Evolutionary conservation across 1,140 invertebrate genomes (phyloP), one percentile per base, ranked within the genome.

Genomic region (Ceratosolen solmsi): DNA sequence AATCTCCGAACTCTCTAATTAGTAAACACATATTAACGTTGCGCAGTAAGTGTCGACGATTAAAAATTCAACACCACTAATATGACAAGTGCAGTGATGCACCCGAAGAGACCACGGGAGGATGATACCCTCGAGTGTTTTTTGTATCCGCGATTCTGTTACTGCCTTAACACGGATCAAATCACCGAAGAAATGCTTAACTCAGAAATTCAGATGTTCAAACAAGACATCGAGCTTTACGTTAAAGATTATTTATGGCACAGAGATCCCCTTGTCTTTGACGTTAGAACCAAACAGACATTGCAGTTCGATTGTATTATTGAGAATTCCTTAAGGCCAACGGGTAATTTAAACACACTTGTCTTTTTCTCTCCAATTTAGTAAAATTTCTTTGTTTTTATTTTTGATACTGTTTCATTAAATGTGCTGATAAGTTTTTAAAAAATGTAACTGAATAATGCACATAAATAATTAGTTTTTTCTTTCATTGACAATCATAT

Each of bases 111-210:
- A 41, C 74, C 84, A 20, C 85, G 92, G 38, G 94, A 93, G 83
- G 94, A 95, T 74, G 95, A 95, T 88, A 93, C 93, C 77, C 90
- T 96, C 20, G 94, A 95, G 87, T 95, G 95, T 89, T 95, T 93
- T 85, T 84, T 96, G 49, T 96, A 95, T 88, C 93, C 94, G 22
- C 89, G 92, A 75, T 86, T 87, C 82, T 90, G 89, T 87, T 93
- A 87, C 77, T 86, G 87, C n/a, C 75, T 86, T 11, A 85, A 88
- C 49, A n/a, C 86, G 0, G 88, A 90, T 15, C 83, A 88, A 58
- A 81, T 90, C 27, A 89, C 87, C 0, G 89, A 91, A 46, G 82
- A 87, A 27, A 78, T 87, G 36, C 86, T 92, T 0, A 84, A 84
- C 51, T 83, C 89, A 46, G 89, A 92, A 84, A 91, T 90, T 73